phyloP scores from a whole-genome alignment of 2,888 invertebrate species.

The Noctuana brunneofusca region DNA sequence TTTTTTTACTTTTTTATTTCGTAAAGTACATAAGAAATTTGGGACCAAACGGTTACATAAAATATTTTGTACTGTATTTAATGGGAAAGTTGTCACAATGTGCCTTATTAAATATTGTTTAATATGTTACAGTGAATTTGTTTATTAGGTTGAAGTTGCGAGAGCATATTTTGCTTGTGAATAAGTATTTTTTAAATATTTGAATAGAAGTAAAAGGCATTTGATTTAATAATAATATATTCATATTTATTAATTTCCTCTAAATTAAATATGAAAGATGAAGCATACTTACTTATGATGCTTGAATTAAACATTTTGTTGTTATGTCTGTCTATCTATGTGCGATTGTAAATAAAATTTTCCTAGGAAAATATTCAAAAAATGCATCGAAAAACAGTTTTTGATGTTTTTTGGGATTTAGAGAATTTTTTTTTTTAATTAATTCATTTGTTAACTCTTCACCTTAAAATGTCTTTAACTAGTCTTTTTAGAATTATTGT shows the following conservation, averaged over 20 bases:
- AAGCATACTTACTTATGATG: too few relatives aligned
- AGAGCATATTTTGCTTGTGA: neutral
- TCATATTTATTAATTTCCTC: too few relatives aligned
- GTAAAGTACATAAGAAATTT: neutral
- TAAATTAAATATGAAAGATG: neutral
- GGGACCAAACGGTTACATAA: neutral
- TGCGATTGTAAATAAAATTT: too few relatives aligned
- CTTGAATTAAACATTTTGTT: neutral
- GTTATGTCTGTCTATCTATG: too few relatives aligned
- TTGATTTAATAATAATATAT: neutral
- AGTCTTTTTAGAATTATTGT: slow-evolving; percentile 28
- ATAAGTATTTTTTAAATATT: neutral
- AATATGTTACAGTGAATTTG: too few relatives aligned
- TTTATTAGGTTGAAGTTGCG: too few relatives aligned
- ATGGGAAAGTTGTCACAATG: neutral
- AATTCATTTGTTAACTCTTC: slow-evolving; percentile 17
- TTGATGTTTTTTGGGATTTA: neutral
- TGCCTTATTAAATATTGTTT: neutral
- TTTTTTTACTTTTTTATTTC: neutral
- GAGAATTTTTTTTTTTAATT: too few relatives aligned
- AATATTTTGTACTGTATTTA: neutral
- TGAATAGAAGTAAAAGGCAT: neutral
- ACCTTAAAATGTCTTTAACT: slow-evolving; percentile 20
- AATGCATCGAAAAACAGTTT: neutral
- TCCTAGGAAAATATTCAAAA: too few relatives aligned